Base-by-base conservation (phyloP, 1,140 invertebrate species). In the Hermetia illucens region DNA sequence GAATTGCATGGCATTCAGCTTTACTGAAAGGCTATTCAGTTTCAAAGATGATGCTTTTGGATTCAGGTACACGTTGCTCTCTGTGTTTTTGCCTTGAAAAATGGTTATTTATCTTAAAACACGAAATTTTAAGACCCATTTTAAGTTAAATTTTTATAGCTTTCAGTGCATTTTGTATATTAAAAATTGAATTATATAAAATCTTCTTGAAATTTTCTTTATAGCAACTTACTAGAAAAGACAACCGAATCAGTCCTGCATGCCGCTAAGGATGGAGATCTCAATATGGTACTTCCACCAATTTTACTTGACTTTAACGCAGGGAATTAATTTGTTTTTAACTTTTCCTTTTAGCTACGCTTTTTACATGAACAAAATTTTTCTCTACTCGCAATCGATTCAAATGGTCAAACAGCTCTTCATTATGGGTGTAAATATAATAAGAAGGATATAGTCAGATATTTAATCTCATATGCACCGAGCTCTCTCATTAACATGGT, bases 381-480 rank as follows among this genome's bases (percentile, higher is more conserved):
- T 56, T 90, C 86, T 30, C 62, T 94, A 10, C 63, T 89, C 43
- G 85, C 84, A 25, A 84, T 85, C 47, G 88, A 94, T 61, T 68
- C 78, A 31, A 75, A 67, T 40, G 89, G 89, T 3, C 87, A 92
- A 66, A 93, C 89, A 31, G 82, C 86, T 21, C 66, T 96, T 39
- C 91, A 95, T 60, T 74, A 88, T 43, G 86, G 84, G 12, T 78
- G 87, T 13, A 70, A 79, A 42, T 80, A 82, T 51, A 89, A 89
- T 13, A 78, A 91, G 63, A 87, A 86, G 51, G 83, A 91, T 52
- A 80, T 94, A 38, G 78, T 94, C 8, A 79, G 84, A 58, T 94
- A 89, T 55, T 71, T 94, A 21, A 80, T 93, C 38, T 79, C 84
- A 27, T 79, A 77, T 55, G 85, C 85, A 1, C 85, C 88, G 4